These are phyloP conservation scores for Aphrocallistes beatrix DNA, from an alignment of 37 sponge, comb jelly and placozoan genomes.

Conservation along the genomic window DNA sequence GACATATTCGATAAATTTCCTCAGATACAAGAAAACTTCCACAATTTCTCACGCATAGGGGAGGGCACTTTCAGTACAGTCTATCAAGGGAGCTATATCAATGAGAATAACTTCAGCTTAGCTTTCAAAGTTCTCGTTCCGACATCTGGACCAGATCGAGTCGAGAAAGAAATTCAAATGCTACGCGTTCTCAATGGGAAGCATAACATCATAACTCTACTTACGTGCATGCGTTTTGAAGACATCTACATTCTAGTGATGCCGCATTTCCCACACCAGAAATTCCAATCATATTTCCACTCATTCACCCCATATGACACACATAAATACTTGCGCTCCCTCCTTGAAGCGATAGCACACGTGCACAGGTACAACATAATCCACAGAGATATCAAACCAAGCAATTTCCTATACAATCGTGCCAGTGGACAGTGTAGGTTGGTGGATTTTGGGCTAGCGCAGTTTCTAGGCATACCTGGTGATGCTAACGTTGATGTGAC, in stretches of 20 bases:
- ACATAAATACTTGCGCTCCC: constrained; percentile 61
- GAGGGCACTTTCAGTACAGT: not conserved
- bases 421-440: not conserved
- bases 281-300: constrained; percentile 48
- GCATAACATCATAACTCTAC: constrained; percentile 58
- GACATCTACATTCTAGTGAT: constrained; percentile 78
- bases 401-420: constrained; percentile 84
- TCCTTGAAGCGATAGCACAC: constrained; percentile 64
- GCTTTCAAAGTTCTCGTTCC: constrained; percentile 91
- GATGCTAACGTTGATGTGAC: not conserved
- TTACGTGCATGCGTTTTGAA: constrained; percentile 43
- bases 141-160: constrained; percentile 58
- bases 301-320: constrained; percentile 26
- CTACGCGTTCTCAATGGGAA: constrained; percentile 48
- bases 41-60: not conserved
- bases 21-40: not conserved
- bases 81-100: not conserved
- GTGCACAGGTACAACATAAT: constrained; percentile 74
- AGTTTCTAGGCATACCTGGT: not conserved
- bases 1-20: not conserved
- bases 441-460: constrained; percentile 34
- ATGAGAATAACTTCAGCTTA: constrained; percentile 26
- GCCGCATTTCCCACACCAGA: constrained; percentile 77
- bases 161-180: constrained; percentile 77
- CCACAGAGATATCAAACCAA: constrained; percentile 95